These are phyloP conservation scores for Alcis repandata DNA, from an alignment of 2,888 invertebrate genomes.

Conservation along the genomic window DNA sequence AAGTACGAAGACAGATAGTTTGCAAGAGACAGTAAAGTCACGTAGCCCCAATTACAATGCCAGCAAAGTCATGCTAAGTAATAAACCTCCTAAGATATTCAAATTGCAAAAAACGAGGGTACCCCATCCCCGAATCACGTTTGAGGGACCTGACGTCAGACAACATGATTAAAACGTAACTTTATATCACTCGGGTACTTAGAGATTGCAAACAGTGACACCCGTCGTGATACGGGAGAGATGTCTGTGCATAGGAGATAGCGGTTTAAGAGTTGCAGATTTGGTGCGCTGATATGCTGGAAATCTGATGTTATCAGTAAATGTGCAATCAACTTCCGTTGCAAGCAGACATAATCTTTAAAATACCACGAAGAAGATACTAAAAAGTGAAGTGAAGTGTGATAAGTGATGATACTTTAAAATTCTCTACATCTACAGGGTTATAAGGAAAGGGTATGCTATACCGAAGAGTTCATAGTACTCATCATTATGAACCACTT, in stretches of 20 bases:
- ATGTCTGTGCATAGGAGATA: constrained; percentile 32
- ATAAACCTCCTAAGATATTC: constrained; percentile 28
- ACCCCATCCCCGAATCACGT: constrained; percentile 34
- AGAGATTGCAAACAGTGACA: constrained; percentile 58
- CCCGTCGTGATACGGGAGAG: constrained; percentile 30
- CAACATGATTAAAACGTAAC: constrained; percentile 66
- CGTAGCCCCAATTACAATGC: constrained; percentile 12
- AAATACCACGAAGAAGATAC: too few species aligned
- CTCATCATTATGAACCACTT: too few species aligned
- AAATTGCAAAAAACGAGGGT: constrained; percentile 27
- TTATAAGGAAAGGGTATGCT: too few species aligned
- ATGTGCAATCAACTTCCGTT: background rate
- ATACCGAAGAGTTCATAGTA: too few species aligned
- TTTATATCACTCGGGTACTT: constrained; percentile 58
- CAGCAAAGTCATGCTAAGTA: constrained; percentile 22
- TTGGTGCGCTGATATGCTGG: background rate
- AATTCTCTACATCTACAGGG: too few species aligned
- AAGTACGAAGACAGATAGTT: constrained; percentile 14
- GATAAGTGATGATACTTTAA: too few species aligned
- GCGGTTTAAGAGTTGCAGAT: constrained; percentile 36
- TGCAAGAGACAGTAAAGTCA: constrained; percentile 1
- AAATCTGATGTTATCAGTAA: background rate
- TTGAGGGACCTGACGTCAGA: constrained; percentile 56
- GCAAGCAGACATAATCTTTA: background rate
- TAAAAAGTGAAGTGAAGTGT: too few species aligned